These are phyloP conservation scores for Fregetta grallaria DNA, from an alignment of 2,113 vertebrate genomes.

Conservation along the genomic window DNA sequence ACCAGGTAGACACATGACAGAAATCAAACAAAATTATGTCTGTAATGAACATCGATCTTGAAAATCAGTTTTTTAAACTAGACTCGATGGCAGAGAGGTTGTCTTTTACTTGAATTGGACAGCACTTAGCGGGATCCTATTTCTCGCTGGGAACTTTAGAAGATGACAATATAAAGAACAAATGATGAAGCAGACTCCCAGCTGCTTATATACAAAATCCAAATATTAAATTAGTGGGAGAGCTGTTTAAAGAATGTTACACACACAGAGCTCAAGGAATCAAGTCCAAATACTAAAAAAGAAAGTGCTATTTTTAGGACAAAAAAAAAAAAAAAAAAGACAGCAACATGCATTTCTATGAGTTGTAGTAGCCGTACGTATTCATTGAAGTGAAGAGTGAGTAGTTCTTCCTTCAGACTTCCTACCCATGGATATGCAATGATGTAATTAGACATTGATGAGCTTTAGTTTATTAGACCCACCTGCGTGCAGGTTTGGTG, in stretches of 20 bases:
- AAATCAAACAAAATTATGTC: constrained; percentile 8
- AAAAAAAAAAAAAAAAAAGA: background rate
- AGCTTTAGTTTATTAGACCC: background rate
- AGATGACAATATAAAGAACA: background rate
- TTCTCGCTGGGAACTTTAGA: background rate
- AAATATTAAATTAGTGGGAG: background rate
- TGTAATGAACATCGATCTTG: background rate
- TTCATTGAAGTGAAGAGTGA: background rate
- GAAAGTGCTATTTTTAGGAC: background rate
- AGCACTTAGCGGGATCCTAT: background rate
- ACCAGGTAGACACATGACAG: background rate
- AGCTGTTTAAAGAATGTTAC: background rate
- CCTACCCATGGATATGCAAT: background rate
- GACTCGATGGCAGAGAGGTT: background rate
- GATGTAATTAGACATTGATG: background rate
- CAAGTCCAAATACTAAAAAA: background rate
- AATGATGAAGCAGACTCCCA: background rate
- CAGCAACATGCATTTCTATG: background rate
- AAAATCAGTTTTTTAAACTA: background rate
- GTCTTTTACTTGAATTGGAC: background rate
- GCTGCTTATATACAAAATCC: background rate
- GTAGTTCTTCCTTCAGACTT: constrained; percentile 23
- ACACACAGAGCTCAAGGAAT: background rate
- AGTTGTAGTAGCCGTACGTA: background rate
- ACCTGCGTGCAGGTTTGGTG: background rate